These are phyloP conservation scores for Scaptomyza flava DNA, from an alignment of 2,888 invertebrate species.

Conservation along the genomic window DNA sequence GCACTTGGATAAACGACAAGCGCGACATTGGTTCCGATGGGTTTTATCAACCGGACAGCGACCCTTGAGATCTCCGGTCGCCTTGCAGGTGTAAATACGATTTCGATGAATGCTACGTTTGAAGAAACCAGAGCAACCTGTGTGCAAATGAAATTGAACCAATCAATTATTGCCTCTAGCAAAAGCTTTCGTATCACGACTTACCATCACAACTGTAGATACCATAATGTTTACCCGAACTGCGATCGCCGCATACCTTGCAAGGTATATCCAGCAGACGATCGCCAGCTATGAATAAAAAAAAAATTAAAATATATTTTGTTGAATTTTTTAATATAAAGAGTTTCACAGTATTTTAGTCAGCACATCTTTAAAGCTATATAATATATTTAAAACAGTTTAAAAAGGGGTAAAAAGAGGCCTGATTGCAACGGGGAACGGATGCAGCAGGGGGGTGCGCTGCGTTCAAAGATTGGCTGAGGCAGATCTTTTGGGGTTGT, in stretches of 20 bases:
- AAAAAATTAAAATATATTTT: not conserved
- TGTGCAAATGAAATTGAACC: slow-evolving; percentile 75
- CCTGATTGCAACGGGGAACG: too few species aligned
- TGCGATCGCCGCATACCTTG: slow-evolving; percentile 99
- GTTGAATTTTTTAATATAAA: too few species aligned
- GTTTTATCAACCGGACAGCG: slow-evolving; percentile 98
- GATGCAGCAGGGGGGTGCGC: too few species aligned
- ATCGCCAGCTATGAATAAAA: slow-evolving; percentile 88
- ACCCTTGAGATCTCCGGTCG: slow-evolving; percentile 95
- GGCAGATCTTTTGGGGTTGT: too few species aligned
- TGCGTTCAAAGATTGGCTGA: too few species aligned
- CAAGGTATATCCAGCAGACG: slow-evolving; percentile 99
- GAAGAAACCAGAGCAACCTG: slow-evolving; percentile 97
- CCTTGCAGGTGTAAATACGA: slow-evolving; percentile 98
- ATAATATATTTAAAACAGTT: too few species aligned
- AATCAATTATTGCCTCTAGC: not conserved
- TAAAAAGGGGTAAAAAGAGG: too few species aligned
- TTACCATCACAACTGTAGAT: slow-evolving; percentile 99
- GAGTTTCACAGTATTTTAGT: too few species aligned
- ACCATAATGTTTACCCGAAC: slow-evolving; percentile 99
- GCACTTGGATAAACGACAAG: slow-evolving; percentile 97
- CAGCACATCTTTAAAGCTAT: too few species aligned
- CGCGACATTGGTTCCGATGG: slow-evolving; percentile 97
- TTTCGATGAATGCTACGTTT: slow-evolving; percentile 98
- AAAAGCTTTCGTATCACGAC: slow-evolving; percentile 56